Conservation (phyloP, 2,113 vertebrate genomes). For the Pelmatolapia mariae region DNA sequence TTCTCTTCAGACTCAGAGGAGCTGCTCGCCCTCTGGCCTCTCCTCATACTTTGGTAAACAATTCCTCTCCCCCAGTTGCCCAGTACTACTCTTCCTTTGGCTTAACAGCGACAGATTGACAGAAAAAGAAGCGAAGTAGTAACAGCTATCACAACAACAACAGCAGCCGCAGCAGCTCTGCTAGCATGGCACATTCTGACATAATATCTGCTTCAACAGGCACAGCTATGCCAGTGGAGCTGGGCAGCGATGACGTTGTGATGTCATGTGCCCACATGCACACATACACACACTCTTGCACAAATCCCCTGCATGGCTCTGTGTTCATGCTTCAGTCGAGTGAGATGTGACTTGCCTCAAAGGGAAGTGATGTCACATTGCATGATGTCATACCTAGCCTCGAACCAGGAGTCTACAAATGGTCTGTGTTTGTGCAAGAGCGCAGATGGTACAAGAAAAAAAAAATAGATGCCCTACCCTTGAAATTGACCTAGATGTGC, state of each 20-base stretch:
- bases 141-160: background rate
- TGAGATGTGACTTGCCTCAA: constrained; percentile 54
- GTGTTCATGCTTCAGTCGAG: constrained; percentile 49
- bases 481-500: constrained; percentile 36
- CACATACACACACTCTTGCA: background rate
- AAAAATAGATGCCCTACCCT: background rate
- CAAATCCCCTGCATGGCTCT: constrained; percentile 22
- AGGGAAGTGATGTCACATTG: constrained; percentile 64
- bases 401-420: constrained; percentile 25
- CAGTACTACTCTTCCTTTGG: background rate
- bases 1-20: constrained; percentile 38
- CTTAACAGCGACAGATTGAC: background rate
- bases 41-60: constrained; percentile 17
- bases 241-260: constrained; percentile 55
- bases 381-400: constrained; percentile 52
- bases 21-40: constrained; percentile 26
- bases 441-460: constrained; percentile 23
- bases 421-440: constrained; percentile 24
- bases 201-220: constrained; percentile 49
- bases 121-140: background rate
- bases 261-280: constrained; percentile 42
- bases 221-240: constrained; percentile 38
- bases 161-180: constrained; percentile 22
- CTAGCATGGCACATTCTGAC: constrained; percentile 48
- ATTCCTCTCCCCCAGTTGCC: background rate